phyloP scores from a whole-genome alignment of 1,140 invertebrate genomes.

The Eubasilissa regina region DNA sequence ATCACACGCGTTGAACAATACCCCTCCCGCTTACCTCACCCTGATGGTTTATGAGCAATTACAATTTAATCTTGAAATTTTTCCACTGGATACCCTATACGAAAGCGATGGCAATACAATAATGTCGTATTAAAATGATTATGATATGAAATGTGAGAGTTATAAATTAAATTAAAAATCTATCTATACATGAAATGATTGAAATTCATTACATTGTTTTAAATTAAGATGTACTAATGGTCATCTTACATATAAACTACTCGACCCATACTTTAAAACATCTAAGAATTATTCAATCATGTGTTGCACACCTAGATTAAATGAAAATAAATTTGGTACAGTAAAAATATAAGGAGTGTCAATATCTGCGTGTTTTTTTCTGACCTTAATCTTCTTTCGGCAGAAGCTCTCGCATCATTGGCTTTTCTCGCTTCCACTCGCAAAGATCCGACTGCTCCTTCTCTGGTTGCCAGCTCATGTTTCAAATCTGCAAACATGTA shows the following conservation, averaged over 20 bases:
- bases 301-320: neutral
- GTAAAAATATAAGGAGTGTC: neutral
- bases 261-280: no score
- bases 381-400: conserved; percentile 55
- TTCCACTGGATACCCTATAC: no score
- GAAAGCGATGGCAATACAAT: neutral
- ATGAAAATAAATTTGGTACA: neutral
- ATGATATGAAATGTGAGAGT: neutral
- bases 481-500: conserved; percentile 50
- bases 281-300: no score
- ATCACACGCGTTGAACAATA: no score
- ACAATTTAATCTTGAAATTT: no score
- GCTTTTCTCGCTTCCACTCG: conserved; percentile 50
- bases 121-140: neutral
- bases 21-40: no score
- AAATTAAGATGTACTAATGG: no score
- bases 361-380: neutral
- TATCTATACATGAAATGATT: no score
- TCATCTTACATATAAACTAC: no score
- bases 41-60: no score
- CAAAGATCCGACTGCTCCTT: conserved; percentile 41
- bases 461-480: conserved; percentile 42
- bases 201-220: no score
- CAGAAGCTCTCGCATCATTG: conserved; percentile 48
- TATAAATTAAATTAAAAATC: neutral